Evolutionary conservation across 2,888 invertebrate species (phyloP).

Genomic region (Parnassius apollo): DNA sequence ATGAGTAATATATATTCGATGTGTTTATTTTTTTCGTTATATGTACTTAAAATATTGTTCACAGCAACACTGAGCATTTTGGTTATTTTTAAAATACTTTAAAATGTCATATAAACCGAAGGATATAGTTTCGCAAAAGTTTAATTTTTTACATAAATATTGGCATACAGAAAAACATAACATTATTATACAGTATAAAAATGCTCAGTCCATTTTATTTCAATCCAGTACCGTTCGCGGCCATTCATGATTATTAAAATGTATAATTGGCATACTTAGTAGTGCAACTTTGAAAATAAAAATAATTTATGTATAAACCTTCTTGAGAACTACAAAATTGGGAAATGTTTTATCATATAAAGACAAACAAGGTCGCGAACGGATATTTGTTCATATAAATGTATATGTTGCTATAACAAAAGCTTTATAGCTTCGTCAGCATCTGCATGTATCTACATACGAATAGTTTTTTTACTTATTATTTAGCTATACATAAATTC

Average conservation of each 20-base stretch:
- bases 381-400: constrained; percentile 40
- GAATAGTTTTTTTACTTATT: constrained; percentile 40
- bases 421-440: constrained; percentile 61
- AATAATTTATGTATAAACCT: no score
- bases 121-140: not conserved
- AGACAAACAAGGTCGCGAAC: constrained; percentile 41
- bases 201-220: constrained; percentile 25
- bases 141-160: not conserved
- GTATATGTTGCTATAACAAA: constrained; percentile 55
- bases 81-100: constrained; percentile 6
- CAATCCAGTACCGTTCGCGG: constrained; percentile 27
- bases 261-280: constrained; percentile 14
- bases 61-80: constrained; percentile 22
- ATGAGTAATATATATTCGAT: constrained; percentile 29
- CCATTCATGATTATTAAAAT: constrained; percentile 18
- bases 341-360: not conserved
- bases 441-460: constrained; percentile 62
- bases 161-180: not conserved
- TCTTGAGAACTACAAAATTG: not conserved
- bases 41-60: constrained; percentile 8
- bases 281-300: no score
- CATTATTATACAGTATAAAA: constrained; percentile 15
- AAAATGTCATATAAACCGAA: not conserved
- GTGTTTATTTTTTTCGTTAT: constrained; percentile 14
- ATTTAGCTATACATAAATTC: not conserved